Evolutionary conservation across 2,888 invertebrate species (phyloP).

Genomic region (Stratiomys singularior): DNA sequence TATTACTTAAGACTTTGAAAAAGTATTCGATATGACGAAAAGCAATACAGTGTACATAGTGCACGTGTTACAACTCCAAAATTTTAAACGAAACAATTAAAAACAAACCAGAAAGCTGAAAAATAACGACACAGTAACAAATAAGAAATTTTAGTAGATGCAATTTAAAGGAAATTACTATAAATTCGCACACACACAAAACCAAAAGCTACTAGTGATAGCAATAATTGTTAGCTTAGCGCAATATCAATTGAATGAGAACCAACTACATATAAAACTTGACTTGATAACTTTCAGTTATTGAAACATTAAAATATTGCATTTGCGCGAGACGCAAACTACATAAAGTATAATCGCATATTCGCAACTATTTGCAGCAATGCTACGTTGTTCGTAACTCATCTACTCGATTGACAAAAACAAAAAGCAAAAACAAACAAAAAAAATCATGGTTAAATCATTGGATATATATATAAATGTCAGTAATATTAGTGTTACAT

Average conservation of each 20-base stretch:
- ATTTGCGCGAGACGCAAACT: background rate
- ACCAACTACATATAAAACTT: background rate
- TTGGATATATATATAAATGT: conserved; percentile 40
- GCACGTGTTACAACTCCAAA: conserved; percentile 31
- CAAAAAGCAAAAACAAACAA: too few species aligned
- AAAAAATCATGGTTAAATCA: background rate
- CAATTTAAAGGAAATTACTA: background rate
- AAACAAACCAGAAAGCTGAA: conserved; percentile 11
- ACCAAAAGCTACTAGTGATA: conserved; percentile 29
- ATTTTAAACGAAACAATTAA: background rate
- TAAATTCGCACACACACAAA: background rate
- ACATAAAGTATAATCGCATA: background rate
- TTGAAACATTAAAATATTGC: background rate
- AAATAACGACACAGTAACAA: background rate
- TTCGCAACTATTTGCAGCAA: background rate
- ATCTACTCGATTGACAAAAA: conserved; percentile 22
- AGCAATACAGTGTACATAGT: conserved; percentile 39
- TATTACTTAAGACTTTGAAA: conserved; percentile 38
- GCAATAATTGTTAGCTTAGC: conserved; percentile 34
- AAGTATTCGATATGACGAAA: conserved; percentile 27
- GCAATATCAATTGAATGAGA: conserved; percentile 28
- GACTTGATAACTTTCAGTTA: background rate
- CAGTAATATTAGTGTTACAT: conserved; percentile 41
- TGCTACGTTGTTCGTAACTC: background rate
- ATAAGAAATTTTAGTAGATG: conserved; percentile 10